These are phyloP conservation scores for Eptatretus burgeri DNA, from an alignment of 2,113 vertebrate species.

Conservation along the genomic window DNA sequence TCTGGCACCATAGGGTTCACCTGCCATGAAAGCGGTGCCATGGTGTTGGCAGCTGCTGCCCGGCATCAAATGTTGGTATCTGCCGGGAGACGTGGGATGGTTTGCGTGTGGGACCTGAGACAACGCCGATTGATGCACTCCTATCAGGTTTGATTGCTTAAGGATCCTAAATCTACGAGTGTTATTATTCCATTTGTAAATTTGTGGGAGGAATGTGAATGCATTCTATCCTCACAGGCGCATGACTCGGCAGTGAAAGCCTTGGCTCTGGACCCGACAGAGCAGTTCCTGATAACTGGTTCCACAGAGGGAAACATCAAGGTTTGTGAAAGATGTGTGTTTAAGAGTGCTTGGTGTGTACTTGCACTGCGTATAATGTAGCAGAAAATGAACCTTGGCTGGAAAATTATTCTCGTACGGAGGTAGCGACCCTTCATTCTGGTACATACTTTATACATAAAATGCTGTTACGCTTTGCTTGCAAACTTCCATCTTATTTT, in stretches of 20 bases:
- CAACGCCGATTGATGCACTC: constrained; percentile 35
- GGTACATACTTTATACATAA: no score
- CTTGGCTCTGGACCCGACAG: constrained; percentile 46
- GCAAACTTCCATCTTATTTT: no score
- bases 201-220: no score
- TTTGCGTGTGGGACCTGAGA: constrained; percentile 75
- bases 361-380: no score
- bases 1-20: constrained; percentile 32
- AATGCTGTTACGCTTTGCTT: no score
- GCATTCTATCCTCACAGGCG: constrained; percentile 31
- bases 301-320: constrained; percentile 95
- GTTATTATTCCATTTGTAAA: no score
- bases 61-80: constrained; percentile 73
- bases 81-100: constrained; percentile 53
- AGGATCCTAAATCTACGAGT: no score
- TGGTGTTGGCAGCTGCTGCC: constrained; percentile 68
- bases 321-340: constrained; percentile 16
- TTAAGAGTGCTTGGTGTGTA: no score
- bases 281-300: constrained; percentile 75
- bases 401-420: no score
- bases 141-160: no score
- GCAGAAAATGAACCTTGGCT: no score
- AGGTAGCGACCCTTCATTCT: no score
- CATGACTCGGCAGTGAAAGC: constrained; percentile 84
- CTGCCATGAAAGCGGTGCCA: constrained; percentile 79